Percentiles rank a stretch among this genome's conserved stretches.
These are phyloP conservation scores for Ctenoplectra terminalis DNA, from an alignment of 1,140 invertebrate genomes.

Conservation along the genomic window DNA sequence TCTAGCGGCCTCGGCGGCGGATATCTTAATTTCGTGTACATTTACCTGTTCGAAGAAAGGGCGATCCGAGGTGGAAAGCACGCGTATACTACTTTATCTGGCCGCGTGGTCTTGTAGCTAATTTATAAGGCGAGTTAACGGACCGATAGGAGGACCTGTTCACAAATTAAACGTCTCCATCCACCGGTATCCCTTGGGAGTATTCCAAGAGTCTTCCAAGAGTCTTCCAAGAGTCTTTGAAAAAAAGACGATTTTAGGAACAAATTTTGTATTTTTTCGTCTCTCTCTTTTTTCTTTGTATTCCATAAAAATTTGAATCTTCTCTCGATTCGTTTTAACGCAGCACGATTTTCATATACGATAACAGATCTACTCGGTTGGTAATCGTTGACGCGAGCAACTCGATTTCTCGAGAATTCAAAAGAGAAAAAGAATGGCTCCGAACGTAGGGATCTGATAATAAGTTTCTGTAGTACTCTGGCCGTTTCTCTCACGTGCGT, in stretches of 20 bases:
- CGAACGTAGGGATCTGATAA: constrained; percentile 37
- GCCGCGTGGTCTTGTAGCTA: constrained; percentile 72
- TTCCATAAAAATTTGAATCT: not conserved
- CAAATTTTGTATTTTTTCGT: constrained; percentile 2
- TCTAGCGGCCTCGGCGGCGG: constrained; percentile 52
- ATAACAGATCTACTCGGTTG: not conserved
- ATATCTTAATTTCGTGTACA: constrained; percentile 75
- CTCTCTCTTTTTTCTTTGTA: not conserved
- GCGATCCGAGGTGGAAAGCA: constrained; percentile 43
- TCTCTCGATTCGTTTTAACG: not conserved
- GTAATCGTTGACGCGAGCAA: not conserved
- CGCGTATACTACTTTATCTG: constrained; percentile 68
- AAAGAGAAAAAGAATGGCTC: no score
- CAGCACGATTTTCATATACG: not conserved
- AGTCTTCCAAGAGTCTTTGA: no score
- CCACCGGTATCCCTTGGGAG: constrained; percentile 38
- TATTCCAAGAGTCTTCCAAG: no score
- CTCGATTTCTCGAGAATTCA: not conserved
- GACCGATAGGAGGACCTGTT: constrained; percentile 71
- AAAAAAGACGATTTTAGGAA: constrained; percentile 4
- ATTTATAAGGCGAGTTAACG: constrained; percentile 77
- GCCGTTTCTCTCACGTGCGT: constrained; percentile 34
- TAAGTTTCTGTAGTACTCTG: constrained; percentile 16
- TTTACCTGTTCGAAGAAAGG: constrained; percentile 64
- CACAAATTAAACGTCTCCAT: constrained; percentile 79